Evolutionary conservation across 2,113 vertebrate species (phyloP), one percentile per base, ranked within the genome.

Genomic region (Carlito syrichta): DNA sequence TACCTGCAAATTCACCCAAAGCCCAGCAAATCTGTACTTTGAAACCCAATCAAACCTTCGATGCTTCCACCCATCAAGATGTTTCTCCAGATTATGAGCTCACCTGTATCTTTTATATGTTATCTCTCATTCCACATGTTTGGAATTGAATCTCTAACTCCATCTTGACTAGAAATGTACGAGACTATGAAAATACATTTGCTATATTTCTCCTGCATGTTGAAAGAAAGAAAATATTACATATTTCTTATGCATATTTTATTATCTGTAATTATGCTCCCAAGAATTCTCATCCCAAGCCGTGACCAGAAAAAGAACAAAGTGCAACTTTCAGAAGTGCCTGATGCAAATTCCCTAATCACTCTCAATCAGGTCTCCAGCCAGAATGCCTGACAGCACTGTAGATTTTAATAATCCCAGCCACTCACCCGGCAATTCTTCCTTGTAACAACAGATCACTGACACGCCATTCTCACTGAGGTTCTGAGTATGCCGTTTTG

Each of bases 401-500:
- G 5, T 58, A 93, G 68, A 94, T 97, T 93, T 95, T 91, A 69
- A 97, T 94, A 96, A 96, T 88, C 54, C 30, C 38, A 84, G 48
- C n/a, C 69, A 89, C 62, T 92, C 79, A 76, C 17, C 22, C 30
- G 68, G 83, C 81, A 93, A 66, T 74, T 63, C 94, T 89, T 86
- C 73, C 58, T 23, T 43, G 43, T 87, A 89, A 96, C 89, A 95
- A 96, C 35, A 97, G 76, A 95, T 93, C 76, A 92, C 50, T 76
- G 43, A 86, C 54, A 52, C 1, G 43, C 35, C 45, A 62, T 27
- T 87, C 69, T 48, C 50, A 62, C 68, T 82, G 56, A 91, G 95
- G 71, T 95, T 97, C 71, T 83, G 14, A 92, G 45, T 87, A 62
- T 76, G n/a, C 58, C 95, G 52, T 95, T 97, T 95, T 94, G 94